These are phyloP conservation scores for Phrynocephalus guinanensis DNA, from an alignment of 2,797 vertebrate genomes.

Conservation along the genomic window DNA sequence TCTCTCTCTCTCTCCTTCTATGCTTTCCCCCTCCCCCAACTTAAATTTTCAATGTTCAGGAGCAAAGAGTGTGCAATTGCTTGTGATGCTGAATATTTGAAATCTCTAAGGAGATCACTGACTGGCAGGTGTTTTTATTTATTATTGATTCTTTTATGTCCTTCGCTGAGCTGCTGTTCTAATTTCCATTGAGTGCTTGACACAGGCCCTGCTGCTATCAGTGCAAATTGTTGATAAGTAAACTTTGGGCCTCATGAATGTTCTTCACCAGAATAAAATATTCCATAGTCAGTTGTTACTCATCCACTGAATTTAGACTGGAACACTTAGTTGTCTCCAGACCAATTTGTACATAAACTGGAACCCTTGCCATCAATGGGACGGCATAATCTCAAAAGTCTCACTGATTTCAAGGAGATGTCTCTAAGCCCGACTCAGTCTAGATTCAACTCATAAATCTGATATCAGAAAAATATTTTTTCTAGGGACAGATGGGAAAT, in stretches of 20 bases:
- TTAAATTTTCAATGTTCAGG: background rate
- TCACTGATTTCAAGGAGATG: background rate
- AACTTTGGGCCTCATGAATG: background rate
- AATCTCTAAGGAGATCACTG: background rate
- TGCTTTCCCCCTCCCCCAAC: background rate
- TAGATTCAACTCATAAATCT: too few species aligned
- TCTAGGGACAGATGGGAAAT: too few species aligned
- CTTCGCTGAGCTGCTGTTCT: conserved; percentile 8
- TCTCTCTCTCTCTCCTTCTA: background rate
- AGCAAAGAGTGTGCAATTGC: background rate
- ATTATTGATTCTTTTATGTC: background rate
- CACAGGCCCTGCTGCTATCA: conserved; percentile 5
- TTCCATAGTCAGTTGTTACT: background rate
- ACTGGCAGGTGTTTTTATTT: conserved; percentile 29
- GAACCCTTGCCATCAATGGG: background rate
- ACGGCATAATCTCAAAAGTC: background rate
- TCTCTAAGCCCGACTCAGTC: background rate
- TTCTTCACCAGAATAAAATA: background rate
- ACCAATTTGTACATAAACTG: background rate
- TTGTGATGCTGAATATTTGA: conserved; percentile 26
- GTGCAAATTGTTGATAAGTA: background rate
- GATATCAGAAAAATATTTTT: too few species aligned
- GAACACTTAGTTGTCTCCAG: background rate
- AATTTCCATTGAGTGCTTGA: background rate
- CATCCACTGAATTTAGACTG: background rate